phyloP scores from a whole-genome alignment of 2,113 vertebrate species.

The Percina caprodes region DNA sequence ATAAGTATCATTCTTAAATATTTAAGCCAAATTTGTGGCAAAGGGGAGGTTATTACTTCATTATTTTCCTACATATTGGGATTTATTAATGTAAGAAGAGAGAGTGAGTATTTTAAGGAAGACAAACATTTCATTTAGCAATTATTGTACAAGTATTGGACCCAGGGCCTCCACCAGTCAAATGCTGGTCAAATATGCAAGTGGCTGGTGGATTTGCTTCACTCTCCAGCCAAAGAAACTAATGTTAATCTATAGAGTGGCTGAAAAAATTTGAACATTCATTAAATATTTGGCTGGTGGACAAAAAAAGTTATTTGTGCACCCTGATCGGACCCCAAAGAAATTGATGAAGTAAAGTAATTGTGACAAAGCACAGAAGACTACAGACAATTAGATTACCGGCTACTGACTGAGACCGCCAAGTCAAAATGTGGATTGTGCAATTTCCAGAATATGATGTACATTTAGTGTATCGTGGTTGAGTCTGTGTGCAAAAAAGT shows the following conservation, averaged over 20 bases:
- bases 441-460: neutral
- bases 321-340: too few species aligned
- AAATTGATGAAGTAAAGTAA: too few species aligned
- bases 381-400: neutral
- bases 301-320: too few species aligned
- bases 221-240: too few species aligned
- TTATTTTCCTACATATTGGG: conserved; percentile 1
- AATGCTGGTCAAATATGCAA: too few species aligned
- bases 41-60: neutral
- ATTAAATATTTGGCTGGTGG: too few species aligned
- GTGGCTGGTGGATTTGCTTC: too few species aligned
- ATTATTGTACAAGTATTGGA: neutral
- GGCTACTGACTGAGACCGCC: neutral
- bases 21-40: neutral
- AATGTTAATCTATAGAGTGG: too few species aligned
- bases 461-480: neutral
- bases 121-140: neutral
- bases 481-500: neutral
- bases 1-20: neutral
- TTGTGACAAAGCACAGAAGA: too few species aligned
- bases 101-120: neutral
- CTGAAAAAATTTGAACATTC: too few species aligned
- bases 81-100: neutral
- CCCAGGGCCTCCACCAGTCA: too few species aligned
- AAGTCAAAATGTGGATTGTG: neutral